Evolutionary conservation across 2,113 vertebrate species (phyloP), one percentile per base, ranked within the genome.

Genomic region (Trematomus loennbergii): DNA sequence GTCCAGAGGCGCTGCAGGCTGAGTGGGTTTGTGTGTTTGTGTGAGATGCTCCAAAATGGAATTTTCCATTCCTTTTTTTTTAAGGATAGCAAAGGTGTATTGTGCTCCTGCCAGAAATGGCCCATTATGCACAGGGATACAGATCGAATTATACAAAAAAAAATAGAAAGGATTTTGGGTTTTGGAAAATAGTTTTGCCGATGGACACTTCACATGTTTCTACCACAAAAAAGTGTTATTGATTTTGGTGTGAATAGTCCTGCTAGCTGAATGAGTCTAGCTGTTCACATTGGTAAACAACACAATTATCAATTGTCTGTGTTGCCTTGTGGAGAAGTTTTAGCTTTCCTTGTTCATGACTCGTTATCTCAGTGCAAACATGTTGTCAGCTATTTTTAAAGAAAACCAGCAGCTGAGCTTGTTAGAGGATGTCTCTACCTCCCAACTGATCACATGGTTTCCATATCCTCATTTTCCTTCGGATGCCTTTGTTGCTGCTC

Each of bases 1-100:
- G 64, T 85, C 78, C 78, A 81, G 65, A 75, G 79, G 75, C 73
- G 62, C 82, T 72, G 63, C 83, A 78, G 82, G 85, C 76, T 71
- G 43, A 87, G 33, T 55, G 9, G 0, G 11, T 72, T 62, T 78
- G 73, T 65, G 72, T 59, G 70, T 3, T 13, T 36, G 36, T 0
- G 75, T 25, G 53, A 58, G 78, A 75, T 52, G 48, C 57, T 75
- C 48, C 7, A 82, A 87, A 85, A 87, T 74, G 78, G 79, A 84
- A 15, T 63, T 20, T 63, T 84, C 57, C 88, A 75, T 90, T 80
- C 68, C 73, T 63, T 45, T 54, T 63, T 65, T 79, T 65, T 57
- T 61, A 64, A 60, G 55, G 55, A 5, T 36, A 75, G 15, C 49
- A 15, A 33, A 63, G 22, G 67, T 43, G 70, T 50, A 12, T 15